Percentiles rank a stretch among this genome's conserved stretches.
Evolutionary conservation across 2,113 vertebrate species (phyloP).

Genomic region (Fulmarus glacialis): DNA sequence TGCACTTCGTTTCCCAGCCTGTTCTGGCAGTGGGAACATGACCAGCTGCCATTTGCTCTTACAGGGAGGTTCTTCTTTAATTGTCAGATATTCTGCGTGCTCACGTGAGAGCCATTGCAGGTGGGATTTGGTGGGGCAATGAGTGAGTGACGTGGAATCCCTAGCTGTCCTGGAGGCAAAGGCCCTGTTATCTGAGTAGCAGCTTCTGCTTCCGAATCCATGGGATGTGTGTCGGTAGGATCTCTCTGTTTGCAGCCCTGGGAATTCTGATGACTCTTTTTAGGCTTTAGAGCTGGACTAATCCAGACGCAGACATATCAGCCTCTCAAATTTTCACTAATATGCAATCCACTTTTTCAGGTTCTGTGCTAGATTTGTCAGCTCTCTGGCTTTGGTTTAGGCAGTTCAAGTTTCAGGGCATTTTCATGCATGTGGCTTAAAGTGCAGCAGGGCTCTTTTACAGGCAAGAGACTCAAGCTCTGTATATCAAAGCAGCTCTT

Average conservation of each 20-base stretch:
- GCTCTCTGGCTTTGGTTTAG: conserved; percentile 4
- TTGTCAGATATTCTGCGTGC: background rate
- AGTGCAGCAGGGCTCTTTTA: background rate
- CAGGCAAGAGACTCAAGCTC: background rate
- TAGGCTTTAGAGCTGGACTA: background rate
- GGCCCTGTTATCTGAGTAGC: background rate
- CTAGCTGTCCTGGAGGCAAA: background rate
- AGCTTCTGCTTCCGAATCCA: background rate
- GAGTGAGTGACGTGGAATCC: background rate
- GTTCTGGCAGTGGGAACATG: background rate
- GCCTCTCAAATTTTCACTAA: background rate
- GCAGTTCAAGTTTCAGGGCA: background rate
- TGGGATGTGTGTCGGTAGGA: rapidly evolving
- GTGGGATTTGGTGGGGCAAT: background rate
- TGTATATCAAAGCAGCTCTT: background rate
- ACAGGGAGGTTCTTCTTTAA: background rate
- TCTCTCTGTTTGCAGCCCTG: background rate
- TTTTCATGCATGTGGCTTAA: background rate
- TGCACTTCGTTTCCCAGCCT: background rate
- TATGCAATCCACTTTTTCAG: background rate
- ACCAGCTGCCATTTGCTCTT: background rate
- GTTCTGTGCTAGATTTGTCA: background rate
- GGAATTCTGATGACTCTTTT: background rate
- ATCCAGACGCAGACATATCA: background rate
- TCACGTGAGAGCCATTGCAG: background rate